Conservation (phyloP, 2,888 invertebrate genomes). For the Capitulum mitella region DNA sequence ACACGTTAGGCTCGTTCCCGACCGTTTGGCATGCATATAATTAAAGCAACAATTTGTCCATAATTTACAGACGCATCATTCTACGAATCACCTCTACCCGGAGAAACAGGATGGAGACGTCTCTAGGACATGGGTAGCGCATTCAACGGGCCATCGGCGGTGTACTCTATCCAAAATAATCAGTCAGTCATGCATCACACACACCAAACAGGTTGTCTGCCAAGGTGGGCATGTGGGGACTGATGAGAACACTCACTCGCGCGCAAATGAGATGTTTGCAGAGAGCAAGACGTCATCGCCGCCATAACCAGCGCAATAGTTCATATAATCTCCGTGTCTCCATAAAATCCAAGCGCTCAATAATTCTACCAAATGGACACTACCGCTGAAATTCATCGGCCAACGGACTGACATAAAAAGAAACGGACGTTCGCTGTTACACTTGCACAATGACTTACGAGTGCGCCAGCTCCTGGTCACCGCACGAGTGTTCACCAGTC, state of each 20-base stretch:
- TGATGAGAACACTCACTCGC: neutral
- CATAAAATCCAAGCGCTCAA: neutral
- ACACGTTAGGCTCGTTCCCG: constrained; percentile 2
- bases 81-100: neutral
- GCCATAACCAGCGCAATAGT: neutral
- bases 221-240: neutral
- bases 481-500: neutral
- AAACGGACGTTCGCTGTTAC: neutral
- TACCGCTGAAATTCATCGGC: neutral
- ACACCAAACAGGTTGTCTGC: neutral
- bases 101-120: neutral
- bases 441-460: constrained; percentile 5
- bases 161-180: neutral
- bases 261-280: neutral
- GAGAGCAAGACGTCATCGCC: neutral
- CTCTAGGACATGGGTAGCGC: neutral
- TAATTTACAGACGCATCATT: neutral
- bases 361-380: neutral
- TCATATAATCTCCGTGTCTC: neutral
- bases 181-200: neutral
- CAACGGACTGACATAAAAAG: neutral
- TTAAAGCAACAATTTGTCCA: neutral
- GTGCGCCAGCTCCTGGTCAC: neutral
- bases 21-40: neutral
- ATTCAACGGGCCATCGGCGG: neutral